Evolutionary conservation across 2,113 vertebrate species (phyloP).

Genomic region (Bostrychus sinensis): DNA sequence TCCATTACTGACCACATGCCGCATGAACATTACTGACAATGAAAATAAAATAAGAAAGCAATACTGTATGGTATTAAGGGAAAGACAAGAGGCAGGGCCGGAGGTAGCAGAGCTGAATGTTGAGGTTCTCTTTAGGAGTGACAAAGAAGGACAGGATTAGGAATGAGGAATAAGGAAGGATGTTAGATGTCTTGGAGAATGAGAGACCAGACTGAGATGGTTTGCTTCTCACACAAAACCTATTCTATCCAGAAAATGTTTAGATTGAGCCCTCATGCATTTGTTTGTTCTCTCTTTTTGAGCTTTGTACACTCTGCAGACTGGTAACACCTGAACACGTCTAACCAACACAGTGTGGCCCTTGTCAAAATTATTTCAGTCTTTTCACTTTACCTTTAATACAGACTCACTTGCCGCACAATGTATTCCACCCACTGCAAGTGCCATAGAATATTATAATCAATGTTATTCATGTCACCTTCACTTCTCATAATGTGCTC

Average conservation of each 20-base stretch:
- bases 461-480: conserved; percentile 13
- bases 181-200: too few species aligned
- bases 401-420: not conserved
- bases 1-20: conserved; percentile 51
- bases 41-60: not conserved
- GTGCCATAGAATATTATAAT: conserved; percentile 12
- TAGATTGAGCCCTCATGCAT: not conserved
- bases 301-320: not conserved
- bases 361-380: conserved; percentile 3
- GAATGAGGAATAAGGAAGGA: too few species aligned
- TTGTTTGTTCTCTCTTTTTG: not conserved
- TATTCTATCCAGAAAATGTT: not conserved
- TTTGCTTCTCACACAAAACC: too few species aligned
- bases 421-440: conserved; percentile 10
- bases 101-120: too few species aligned
- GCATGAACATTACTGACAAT: conserved; percentile 15
- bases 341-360: not conserved
- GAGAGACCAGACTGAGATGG: too few species aligned
- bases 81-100: too few species aligned
- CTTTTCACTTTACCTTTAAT: conserved; percentile 1
- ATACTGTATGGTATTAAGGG: too few species aligned
- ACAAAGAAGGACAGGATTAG: too few species aligned
- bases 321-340: not conserved
- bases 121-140: too few species aligned
- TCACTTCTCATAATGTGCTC: conserved; percentile 3